These are phyloP conservation scores for Schizopygopsis pylzovi DNA, from an alignment of 2,797 vertebrate species.

Conservation along the genomic window DNA sequence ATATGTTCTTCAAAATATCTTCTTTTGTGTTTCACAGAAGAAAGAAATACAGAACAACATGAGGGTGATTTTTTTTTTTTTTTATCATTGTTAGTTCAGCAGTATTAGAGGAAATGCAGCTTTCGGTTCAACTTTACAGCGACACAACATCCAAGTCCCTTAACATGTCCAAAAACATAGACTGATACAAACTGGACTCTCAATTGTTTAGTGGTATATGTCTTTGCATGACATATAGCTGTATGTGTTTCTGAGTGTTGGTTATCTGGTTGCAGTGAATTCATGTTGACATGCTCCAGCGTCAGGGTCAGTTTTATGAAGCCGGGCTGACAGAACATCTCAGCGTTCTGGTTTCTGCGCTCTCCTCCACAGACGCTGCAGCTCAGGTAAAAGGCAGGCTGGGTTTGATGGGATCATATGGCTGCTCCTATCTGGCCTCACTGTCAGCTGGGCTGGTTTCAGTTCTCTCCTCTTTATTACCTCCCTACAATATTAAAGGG, in stretches of 20 bases:
- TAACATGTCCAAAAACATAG: neutral
- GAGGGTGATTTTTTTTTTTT: neutral
- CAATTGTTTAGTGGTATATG: neutral
- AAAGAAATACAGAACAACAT: neutral
- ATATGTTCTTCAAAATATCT: neutral
- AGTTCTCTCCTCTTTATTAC: conserved; percentile 65
- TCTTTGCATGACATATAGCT: neutral
- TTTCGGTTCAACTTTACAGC: conserved; percentile 9
- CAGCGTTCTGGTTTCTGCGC: conserved; percentile 49
- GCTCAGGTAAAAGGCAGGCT: conserved; percentile 54
- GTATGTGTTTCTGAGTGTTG: neutral
- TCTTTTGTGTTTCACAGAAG: neutral
- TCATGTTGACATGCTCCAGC: conserved; percentile 1
- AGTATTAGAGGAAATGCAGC: conserved; percentile 18
- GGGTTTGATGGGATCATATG: conserved; percentile 56
- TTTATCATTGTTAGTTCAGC: neutral
- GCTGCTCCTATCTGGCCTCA: conserved; percentile 51
- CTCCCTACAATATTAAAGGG: conserved; percentile 68
- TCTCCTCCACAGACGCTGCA: conserved; percentile 49
- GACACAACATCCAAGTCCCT: neutral
- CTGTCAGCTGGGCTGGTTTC: conserved; percentile 63
- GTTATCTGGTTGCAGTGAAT: conserved; percentile 23
- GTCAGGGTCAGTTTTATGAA: conserved; percentile 24
- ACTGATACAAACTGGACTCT: neutral
- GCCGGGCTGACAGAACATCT: conserved; percentile 30